Evolutionary conservation across 2,888 invertebrate genomes (phyloP), one percentile per base, ranked within the genome.

Genomic region (Phengaris arion): DNA sequence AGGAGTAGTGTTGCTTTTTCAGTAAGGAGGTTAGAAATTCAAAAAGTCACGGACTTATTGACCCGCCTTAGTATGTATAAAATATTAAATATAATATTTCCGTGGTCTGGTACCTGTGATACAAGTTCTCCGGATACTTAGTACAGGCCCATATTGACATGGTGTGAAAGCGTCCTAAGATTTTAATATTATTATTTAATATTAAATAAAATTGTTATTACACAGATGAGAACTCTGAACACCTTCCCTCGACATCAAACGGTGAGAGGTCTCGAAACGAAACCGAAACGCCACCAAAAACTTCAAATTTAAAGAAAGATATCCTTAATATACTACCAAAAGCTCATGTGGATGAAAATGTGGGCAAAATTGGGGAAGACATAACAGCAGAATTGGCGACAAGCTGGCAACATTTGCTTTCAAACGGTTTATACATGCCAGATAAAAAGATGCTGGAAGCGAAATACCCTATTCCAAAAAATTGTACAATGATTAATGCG

Each of bases 401-500:
- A 12, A 64, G 64, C 64, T 64, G 64, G 64, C 35, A 64, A 35
- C 12, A 64, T 45, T 64, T 64, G 6, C 64, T 64, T 12, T 12
- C 64, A 12, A 64, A 64, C 7, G 64, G 64, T 9, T 64, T 64
- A 64, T 35, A 64, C 6, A 13, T 64, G 35, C 15, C 64, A 35
- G 45, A 64, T 1, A 64, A 64, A 35, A 64, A 35, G 64, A 2
- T 35, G 8, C 64, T 64, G 2, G 64, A 64, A 45, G 35, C 64
- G 12, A 64, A 45, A 64, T 13, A 64, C 15, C 64, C 12, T 64
- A 64, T 64, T 45, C 64, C 64, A 64, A 13, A 12, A 64, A 64
- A 64, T 45, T 64, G 64, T 22, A 10, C 35, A 45, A 64, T 64
- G 64, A 64, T 64, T 64, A 64, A 64, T 45, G 64, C 64, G 12